Base-by-base conservation (phyloP, 1,140 invertebrate species). In the Magallana angulata region DNA sequence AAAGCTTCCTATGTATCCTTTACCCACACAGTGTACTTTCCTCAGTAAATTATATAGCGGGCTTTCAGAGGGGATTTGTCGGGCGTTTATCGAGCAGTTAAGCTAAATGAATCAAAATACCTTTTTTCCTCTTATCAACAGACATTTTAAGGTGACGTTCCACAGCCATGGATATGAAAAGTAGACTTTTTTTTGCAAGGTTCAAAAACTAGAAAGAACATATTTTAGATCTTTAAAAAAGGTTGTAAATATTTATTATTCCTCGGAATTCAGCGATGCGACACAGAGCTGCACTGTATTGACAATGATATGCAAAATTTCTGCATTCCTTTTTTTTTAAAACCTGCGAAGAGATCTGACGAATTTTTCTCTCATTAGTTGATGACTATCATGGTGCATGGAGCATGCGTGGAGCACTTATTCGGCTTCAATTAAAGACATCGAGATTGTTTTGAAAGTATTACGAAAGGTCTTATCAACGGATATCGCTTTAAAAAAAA, bases 1-100 rank as follows among this genome's bases (percentile, higher is more conserved):
- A 76, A 76, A 76, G 68, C 68, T 30, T 18, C 24, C 68, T 11
- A 76, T 76, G 68, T 76, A 76, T 76, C 68, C 68, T 30, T 76
- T 76, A 76, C 68, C 68, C 68, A 76, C 18, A 76, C 68, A 7
- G 68, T 76, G 68, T 76, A 76, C 68, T 76, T 76, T 76, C 68
- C 36, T 76, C 24, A 24, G 68, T 30, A 76, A 76, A 76, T 76
- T 76, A 76, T 76, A 76, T 76, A 76, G 68, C 36, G 68, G 68
- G 68, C 68, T 76, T 76, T 76, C 68, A 76, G 18, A 76, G 14
- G 36, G 68, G 68, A 76, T 76, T 76, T 76, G 68, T 76, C 12
- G 68, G 36, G 68, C 68, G 68, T 76, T 76, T 76, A 76, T 76
- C 68, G 68, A 76, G 68, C 68, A 76, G 68, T 76, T 76, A 76